phyloP scores from a whole-genome alignment of 2,797 vertebrate genomes.

The Tokudaia tokunoshimensis region DNA sequence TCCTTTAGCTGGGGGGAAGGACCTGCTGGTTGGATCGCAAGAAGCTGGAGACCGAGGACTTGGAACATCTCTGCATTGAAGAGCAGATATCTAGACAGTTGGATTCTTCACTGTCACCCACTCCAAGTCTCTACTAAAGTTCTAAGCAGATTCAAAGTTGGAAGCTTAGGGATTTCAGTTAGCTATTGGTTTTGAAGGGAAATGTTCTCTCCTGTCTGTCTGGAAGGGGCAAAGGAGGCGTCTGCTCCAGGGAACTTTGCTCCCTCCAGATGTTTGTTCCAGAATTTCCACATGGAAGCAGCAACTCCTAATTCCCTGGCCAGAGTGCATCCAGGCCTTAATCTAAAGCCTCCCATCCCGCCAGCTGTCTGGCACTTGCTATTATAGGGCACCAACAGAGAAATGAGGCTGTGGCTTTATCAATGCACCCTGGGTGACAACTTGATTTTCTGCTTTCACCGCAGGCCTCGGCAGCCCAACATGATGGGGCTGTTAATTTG shows the following conservation, averaged over 20 bases:
- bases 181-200: background rate
- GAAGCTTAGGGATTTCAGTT: background rate
- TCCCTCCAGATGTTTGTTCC: constrained; percentile 88
- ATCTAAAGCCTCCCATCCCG: constrained; percentile 91
- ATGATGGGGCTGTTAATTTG: constrained; percentile 96
- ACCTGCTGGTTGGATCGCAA: background rate
- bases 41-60: background rate
- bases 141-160: constrained; percentile 23
- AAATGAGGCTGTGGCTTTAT: constrained; percentile 92
- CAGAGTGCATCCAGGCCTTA: constrained; percentile 90
- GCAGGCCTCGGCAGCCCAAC: constrained; percentile 92
- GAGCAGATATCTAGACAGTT: background rate
- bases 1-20: background rate
- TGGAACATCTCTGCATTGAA: background rate
- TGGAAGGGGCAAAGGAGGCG: constrained; percentile 64
- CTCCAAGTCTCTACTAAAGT: constrained; percentile 41
- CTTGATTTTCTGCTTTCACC: constrained; percentile 96
- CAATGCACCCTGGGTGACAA: constrained; percentile 94
- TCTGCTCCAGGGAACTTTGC: constrained; percentile 70
- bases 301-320: constrained; percentile 89
- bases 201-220: background rate
- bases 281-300: constrained; percentile 87
- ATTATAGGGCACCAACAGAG: constrained; percentile 93
- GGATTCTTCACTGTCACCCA: background rate
- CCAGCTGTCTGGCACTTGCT: constrained; percentile 93